Percentiles rank a stretch among this genome's conserved stretches.
Conservation (phyloP, 2,113 vertebrate species). For the Chloebia gouldiae region DNA sequence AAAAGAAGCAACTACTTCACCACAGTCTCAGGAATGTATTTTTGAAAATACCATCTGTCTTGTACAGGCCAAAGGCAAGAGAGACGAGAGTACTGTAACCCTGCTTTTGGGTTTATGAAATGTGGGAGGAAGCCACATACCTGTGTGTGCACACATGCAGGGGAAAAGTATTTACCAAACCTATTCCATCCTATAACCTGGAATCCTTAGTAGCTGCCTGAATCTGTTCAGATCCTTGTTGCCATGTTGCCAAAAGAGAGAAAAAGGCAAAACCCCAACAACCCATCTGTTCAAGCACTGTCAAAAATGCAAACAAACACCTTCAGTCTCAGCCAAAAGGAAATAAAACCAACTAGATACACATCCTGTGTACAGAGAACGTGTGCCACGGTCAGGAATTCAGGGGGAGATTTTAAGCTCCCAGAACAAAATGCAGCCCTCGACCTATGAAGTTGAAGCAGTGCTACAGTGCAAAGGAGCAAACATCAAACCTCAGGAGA, state of each 20-base stretch:
- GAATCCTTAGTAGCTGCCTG: conserved; percentile 20
- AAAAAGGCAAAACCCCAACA: neutral
- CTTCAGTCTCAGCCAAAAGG: conserved; percentile 64
- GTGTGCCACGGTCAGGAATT: neutral
- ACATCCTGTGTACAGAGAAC: neutral
- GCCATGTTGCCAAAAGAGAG: neutral
- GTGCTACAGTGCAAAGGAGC: neutral
- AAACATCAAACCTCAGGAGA: conserved; percentile 22
- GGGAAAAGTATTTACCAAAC: conserved; percentile 16
- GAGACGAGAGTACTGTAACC: neutral
- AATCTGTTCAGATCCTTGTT: conserved; percentile 23
- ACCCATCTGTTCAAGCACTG: neutral
- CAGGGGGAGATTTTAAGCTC: neutral
- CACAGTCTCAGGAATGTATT: neutral
- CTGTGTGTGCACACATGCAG: neutral
- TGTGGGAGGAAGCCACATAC: neutral
- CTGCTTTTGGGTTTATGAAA: neutral
- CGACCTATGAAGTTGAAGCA: neutral
- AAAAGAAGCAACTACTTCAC: neutral
- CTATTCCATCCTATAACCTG: neutral
- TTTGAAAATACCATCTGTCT: conserved; percentile 8
- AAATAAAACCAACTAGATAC: neutral
- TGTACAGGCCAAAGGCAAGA: neutral
- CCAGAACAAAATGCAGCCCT: neutral
- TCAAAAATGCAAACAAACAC: conserved; percentile 25